A percentile compares a stretch with the other conserved stretches of the same genome.
phyloP scores from a whole-genome alignment of 1,140 invertebrate species.

The Caenorhabditis tropicalis region DNA sequence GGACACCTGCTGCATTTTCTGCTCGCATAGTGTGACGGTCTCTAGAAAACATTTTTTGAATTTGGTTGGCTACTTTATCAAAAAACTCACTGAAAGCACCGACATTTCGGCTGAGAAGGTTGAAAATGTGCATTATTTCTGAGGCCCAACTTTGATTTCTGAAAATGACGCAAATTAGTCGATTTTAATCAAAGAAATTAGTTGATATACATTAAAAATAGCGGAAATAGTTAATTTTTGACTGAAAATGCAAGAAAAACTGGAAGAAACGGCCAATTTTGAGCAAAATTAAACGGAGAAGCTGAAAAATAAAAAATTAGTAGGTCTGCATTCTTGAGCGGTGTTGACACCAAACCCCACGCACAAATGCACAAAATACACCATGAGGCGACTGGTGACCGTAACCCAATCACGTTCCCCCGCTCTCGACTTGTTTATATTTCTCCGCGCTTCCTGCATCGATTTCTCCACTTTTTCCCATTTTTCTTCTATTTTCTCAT shows the following conservation, averaged over 20 bases:
- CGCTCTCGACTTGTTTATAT: constrained; percentile 1
- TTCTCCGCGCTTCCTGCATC: background rate
- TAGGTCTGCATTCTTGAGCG: background rate
- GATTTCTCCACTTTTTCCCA: background rate
- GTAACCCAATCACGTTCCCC: background rate
- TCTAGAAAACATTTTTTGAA: background rate
- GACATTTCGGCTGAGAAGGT: constrained; percentile 33
- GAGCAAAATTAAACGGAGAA: background rate
- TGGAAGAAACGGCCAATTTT: background rate
- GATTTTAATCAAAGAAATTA: background rate
- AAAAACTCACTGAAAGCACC: constrained; percentile 23
- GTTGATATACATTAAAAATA: background rate
- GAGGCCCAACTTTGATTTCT: background rate
- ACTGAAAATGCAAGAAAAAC: background rate
- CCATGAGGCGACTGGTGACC: background rate
- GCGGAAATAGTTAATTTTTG: background rate
- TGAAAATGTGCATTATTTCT: constrained; percentile 19
- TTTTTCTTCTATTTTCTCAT: background rate
- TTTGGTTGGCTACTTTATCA: background rate
- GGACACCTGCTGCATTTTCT: constrained; percentile 33
- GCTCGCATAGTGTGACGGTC: constrained; percentile 12
- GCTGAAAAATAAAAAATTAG: background rate
- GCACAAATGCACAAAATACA: background rate
- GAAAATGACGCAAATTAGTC: background rate
- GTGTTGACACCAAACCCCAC: background rate